Conservation (phyloP, 2,797 vertebrate genomes). For the Poeciliopsis presidionis region DNA sequence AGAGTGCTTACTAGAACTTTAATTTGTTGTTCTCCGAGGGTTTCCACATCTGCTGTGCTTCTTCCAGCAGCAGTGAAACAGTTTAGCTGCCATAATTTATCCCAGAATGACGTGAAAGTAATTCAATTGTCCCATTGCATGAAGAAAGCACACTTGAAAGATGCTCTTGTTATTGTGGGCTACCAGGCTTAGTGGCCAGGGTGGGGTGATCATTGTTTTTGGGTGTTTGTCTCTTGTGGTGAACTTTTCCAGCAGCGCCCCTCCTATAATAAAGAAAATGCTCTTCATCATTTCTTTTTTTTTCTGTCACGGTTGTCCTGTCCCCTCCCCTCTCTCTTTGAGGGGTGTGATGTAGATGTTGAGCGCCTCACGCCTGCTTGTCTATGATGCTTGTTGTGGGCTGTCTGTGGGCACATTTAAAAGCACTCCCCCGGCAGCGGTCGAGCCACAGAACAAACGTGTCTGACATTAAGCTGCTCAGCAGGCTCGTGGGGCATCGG, state of each 20-base stretch:
- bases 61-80: conserved; percentile 47
- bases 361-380: conserved; percentile 60
- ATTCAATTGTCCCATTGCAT: conserved; percentile 59
- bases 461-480: conserved; percentile 68
- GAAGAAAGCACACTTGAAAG: conserved; percentile 61
- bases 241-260: conserved; percentile 68
- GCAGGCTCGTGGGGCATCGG: conserved; percentile 70
- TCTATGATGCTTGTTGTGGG: conserved; percentile 78
- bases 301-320: conserved; percentile 48
- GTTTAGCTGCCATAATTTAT: conserved; percentile 58
- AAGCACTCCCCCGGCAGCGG: conserved; percentile 70
- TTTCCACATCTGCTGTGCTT: conserved; percentile 46
- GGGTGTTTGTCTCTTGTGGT: conserved; percentile 74
- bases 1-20: conserved; percentile 42
- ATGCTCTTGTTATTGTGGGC: conserved; percentile 72
- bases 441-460: conserved; percentile 77
- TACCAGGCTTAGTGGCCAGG: conserved; percentile 61
- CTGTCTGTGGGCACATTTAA: conserved; percentile 75
- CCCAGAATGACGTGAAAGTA: conserved; percentile 65
- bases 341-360: conserved; percentile 74
- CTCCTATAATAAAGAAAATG: conserved; percentile 64
- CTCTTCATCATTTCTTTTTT: conserved; percentile 68
- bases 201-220: conserved; percentile 70
- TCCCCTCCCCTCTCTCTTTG: conserved; percentile 58
- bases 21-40: conserved; percentile 50